Evolutionary conservation across 2,113 vertebrate species (phyloP), one percentile per base, ranked within the genome.

Genomic region (Cardinalis cardinalis): DNA sequence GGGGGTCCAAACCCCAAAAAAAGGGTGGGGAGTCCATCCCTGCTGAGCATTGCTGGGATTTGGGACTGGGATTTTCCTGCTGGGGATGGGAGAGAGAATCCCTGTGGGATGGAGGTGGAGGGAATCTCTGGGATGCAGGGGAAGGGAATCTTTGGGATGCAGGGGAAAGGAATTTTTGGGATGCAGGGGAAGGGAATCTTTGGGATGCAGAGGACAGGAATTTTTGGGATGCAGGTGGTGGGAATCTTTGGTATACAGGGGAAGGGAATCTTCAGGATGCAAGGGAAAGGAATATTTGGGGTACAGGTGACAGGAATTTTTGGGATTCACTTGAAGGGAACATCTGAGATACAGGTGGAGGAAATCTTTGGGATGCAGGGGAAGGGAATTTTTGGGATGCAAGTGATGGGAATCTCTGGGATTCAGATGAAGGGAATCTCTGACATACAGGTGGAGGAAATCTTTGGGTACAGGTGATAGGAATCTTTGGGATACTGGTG

Each of bases 21-120:
- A 44, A 6, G 5, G 32, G 16, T 9, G 48, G 4, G 74, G 31
- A 11, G 9, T 2, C 34, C 7, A 4, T 28, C 46, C n/a, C 26
- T 31, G 40, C 24, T 32, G 49, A 56, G 52, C 41, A 58, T 61
- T 61, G 36, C 63, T 0, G 3, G 43, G 53, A 19, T 28, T 7
- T 8, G 75, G 13, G 25, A 23, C 36, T 14, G 73, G 53, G 8
- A 66, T 6, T 36, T 60, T 19, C 63, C 78, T 18, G 74, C 20
- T 0, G 49, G 34, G 58, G 2, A 1, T 17, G 12, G n/a, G 3
- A 6, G 36, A 69, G 51, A 0, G 20, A 5, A 40, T 43, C 82
- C 64, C 32, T 3, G 14, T 5, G 49, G 43, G 53, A 16, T 44
- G 4, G 4, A 7, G n/a, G 18, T 14, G 11, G 8, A 10, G 24